Evolutionary conservation across 2,113 vertebrate species (phyloP), one percentile per base, ranked within the genome.

Genomic region (Paradoxurus hermaphroditus): DNA sequence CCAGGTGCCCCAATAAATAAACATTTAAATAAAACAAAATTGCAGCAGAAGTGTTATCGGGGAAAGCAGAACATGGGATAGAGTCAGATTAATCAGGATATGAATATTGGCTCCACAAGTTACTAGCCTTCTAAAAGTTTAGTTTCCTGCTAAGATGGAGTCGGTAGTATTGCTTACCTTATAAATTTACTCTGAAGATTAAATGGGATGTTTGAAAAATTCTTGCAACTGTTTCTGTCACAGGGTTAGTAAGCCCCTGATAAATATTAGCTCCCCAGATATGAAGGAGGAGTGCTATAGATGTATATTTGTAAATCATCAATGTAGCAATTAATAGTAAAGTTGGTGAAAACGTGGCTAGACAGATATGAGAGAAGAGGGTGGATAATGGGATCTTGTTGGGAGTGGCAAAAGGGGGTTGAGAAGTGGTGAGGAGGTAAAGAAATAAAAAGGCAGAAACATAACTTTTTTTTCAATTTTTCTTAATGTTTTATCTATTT

Each of bases 181-280:
- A 92, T 15, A 53, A 27, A 31, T 6, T 87, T 46, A 93, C 51
- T 90, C 59, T 29, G 19, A 77, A 92, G 53, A 62, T 72, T 90
- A 96, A 95, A 53, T 65, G 92, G 89, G 16, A 82, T 21, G 34
- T 44, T 84, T 78, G 46, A 70, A 95, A 94, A 94, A 94, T 86
- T 92, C 84, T 87, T 89, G n/a, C 70, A 72, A 96, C n/a, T 84
- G 4, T 92, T 95, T 93, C 77, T 72, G 68, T 62, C 59, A 83
- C 16, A 94, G 62, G n/a, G 46, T 49, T 3, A 49, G 59, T 65
- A 53, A 86, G 18, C 53, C 5, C 7, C 41, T 7, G 75, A 87
- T 56, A 68, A 94, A 84, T 73, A 11, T 75, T 77, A 70, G 31
- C 14, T 27, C 56, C 94, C 4, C 31, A 75, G 29, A 46, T 72